phyloP scores from a whole-genome alignment of 2,797 vertebrate species.

The Cyclopterus lumpus region DNA sequence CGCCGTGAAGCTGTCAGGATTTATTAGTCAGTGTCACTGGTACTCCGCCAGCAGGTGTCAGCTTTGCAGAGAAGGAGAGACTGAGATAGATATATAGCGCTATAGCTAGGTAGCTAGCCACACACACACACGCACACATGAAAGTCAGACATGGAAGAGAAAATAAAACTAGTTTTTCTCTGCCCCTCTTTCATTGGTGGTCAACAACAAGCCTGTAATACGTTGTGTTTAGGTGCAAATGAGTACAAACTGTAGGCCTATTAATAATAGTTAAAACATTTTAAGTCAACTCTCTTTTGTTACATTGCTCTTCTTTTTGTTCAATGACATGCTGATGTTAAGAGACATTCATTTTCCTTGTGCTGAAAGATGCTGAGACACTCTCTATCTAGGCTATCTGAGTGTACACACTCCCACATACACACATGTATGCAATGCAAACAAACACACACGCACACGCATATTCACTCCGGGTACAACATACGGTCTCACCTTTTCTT shows the following conservation, averaged over 20 bases:
- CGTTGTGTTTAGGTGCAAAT: not conserved
- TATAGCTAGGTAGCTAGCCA: not conserved
- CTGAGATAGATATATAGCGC: constrained; percentile 48
- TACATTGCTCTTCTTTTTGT: not conserved
- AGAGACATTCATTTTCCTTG: not conserved
- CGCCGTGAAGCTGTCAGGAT: constrained; percentile 76
- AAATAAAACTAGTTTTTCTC: constrained; percentile 21
- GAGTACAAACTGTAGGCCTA: not conserved
- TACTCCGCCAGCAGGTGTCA: constrained; percentile 79
- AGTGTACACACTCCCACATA: not conserved
- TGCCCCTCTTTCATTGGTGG: constrained; percentile 3
- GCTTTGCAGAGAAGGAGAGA: constrained; percentile 68
- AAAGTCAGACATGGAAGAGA: constrained; percentile 4
- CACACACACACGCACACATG: not conserved
- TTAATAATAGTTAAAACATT: no score
- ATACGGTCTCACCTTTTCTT: constrained; percentile 10
- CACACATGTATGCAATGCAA: not conserved
- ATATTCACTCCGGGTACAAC: constrained; percentile 9
- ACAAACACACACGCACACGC: not conserved
- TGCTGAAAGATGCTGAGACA: not conserved
- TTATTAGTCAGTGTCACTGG: constrained; percentile 81
- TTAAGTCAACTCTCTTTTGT: not conserved
- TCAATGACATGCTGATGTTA: constrained; percentile 1
- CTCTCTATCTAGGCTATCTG: not conserved
- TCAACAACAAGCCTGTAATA: not conserved